Evolutionary conservation across 2,888 invertebrate species (phyloP), one percentile per base, ranked within the genome.

Genomic region (Hemicrepidius hirtus): DNA sequence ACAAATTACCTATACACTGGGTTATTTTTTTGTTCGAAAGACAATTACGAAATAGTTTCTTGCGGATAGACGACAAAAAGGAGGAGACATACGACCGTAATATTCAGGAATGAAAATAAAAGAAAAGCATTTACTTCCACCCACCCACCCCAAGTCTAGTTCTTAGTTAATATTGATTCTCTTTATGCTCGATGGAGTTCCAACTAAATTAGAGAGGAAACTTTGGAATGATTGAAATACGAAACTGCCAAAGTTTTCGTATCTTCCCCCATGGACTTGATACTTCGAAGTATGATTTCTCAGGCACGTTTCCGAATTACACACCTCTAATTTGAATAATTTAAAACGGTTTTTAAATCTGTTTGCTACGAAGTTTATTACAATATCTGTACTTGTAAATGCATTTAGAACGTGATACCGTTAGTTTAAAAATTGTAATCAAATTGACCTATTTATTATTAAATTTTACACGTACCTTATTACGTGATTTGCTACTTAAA

Each of bases 401-500:
- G 63, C 9, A 63, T 63, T 44, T 63, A 49, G 44, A 9, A 35
- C 63, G 49, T 44, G 44, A 24, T 44, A 44, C 41, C 44, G 62
- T 21, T 63, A n/a, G 37, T 0, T 21, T 37, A 18, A 63, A 53
- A 65, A 53, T 49, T 6, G 9, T 65, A 50, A 50, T 37, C 50
- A 21, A 53, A 46, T 53, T 37, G 50, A 37, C 53, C 50, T 20
- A 65, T 65, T 65, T 65, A 37, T 49, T 50, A 40, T 37, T 65
- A 24, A 35, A 37, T 37, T 65, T 65, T 53, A 57, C 57, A 65
- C 65, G 50, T 35, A 12, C 57, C 16, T 67, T 50, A 67, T 53
- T 67, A 67, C 55, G 67, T 67, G 67, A 32, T 67, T 20, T 1
- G 46, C 21, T 21, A 35, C 59, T 67, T 49, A 49, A n/a, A 59